These are phyloP conservation scores for Drosophila peninsularis DNA, from an alignment of 2,888 invertebrate species.

Conservation along the genomic window DNA sequence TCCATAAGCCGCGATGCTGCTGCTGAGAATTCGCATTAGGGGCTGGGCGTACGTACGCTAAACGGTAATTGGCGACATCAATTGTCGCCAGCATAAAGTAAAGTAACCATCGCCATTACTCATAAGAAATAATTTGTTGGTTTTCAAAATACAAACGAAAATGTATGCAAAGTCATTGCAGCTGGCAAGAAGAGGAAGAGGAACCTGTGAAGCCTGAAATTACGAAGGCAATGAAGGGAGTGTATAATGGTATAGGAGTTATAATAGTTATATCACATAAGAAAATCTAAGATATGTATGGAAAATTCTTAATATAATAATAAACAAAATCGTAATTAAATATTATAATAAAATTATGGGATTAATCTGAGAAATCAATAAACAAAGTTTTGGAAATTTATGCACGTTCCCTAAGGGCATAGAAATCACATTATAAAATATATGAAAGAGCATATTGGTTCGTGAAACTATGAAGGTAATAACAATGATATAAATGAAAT, in stretches of 20 bases:
- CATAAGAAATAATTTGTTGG: constrained; percentile 30
- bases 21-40: constrained; percentile 14
- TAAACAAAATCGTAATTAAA: no score
- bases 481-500: no score
- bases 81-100: constrained; percentile 34
- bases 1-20: constrained; percentile 9
- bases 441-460: no score
- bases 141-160: neutral
- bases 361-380: no score
- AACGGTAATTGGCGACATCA: constrained; percentile 57
- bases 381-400: no score
- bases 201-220: neutral
- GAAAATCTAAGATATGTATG: no score
- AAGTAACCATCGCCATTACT: constrained; percentile 13
- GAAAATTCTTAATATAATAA: no score
- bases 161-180: constrained; percentile 14
- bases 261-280: no score
- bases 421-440: no score
- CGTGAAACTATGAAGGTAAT: no score
- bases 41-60: constrained; percentile 30
- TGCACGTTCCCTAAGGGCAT: no score
- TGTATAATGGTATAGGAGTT: neutral
- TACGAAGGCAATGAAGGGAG: neutral
- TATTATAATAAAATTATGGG: no score
- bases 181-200: constrained; percentile 1